Conservation (phyloP, 2,113 vertebrate species). For the Sardina pilchardus region DNA sequence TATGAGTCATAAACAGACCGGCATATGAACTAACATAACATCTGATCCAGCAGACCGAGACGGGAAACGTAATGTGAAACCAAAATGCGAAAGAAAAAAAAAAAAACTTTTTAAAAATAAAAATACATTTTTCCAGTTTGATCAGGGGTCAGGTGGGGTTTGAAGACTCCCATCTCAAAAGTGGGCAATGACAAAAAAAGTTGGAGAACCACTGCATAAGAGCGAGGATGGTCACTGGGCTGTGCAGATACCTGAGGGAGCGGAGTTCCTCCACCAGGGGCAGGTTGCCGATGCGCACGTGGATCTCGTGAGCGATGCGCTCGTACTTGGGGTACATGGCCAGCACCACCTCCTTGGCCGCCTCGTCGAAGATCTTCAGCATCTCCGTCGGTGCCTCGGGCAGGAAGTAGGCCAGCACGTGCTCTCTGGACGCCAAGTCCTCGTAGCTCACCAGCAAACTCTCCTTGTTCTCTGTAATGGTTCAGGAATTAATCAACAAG, state of each 20-base stretch:
- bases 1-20: too few relatives aligned
- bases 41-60: too few relatives aligned
- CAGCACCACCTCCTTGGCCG: constrained; percentile 92
- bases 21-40: too few relatives aligned
- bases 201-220: too few relatives aligned
- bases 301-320: constrained; percentile 89
- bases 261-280: constrained; percentile 95
- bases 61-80: too few relatives aligned
- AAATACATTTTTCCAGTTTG: too few relatives aligned
- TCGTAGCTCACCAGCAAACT: constrained; percentile 95
- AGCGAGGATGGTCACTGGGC: not conserved
- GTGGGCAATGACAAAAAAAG: too few relatives aligned
- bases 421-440: constrained; percentile 91
- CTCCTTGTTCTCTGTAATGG: constrained; percentile 88
- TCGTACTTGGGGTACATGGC: constrained; percentile 98
- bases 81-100: too few relatives aligned
- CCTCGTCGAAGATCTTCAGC: constrained; percentile 95
- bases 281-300: constrained; percentile 92
- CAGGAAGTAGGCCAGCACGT: constrained; percentile 94
- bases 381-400: constrained; percentile 94
- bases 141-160: too few relatives aligned
- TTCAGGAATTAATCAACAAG: not conserved
- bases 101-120: too few relatives aligned
- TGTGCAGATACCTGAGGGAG: constrained; percentile 79
- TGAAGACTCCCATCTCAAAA: too few relatives aligned